Conservation (phyloP, 2,888 invertebrate genomes). For the Pelosia muscerda region DNA sequence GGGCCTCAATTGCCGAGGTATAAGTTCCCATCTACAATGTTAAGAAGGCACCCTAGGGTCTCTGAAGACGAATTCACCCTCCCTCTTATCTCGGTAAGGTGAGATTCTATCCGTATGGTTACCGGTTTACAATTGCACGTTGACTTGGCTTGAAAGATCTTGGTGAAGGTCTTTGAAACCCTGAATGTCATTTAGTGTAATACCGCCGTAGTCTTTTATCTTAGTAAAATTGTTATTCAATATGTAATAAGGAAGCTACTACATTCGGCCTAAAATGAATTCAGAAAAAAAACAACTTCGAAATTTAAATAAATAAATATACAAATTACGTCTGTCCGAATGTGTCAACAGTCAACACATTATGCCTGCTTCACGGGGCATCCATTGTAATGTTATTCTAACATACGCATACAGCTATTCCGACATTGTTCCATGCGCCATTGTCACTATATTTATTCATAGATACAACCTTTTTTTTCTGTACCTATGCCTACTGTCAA, state of each 20-base stretch:
- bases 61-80: too few species aligned
- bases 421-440: slow-evolving; percentile 39
- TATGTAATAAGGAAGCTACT: slow-evolving; percentile 32
- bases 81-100: too few species aligned
- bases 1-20: too few species aligned
- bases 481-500: slow-evolving; percentile 38
- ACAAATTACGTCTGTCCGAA: slow-evolving; percentile 43
- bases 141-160: too few species aligned
- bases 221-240: slow-evolving; percentile 40
- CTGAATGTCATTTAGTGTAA: too few species aligned
- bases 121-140: too few species aligned
- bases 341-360: slow-evolving; percentile 61
- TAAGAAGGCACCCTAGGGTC: too few species aligned
- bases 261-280: slow-evolving; percentile 40
- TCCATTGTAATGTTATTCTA: slow-evolving; percentile 47
- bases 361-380: slow-evolving; percentile 49
- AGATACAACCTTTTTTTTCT: slow-evolving; percentile 30
- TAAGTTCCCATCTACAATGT: too few species aligned
- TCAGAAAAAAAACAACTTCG: slow-evolving; percentile 39
- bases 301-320: slow-evolving; percentile 44
- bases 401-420: slow-evolving; percentile 29
- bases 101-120: too few species aligned
- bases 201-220: not conserved
- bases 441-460: slow-evolving; percentile 53
- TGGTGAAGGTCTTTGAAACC: too few species aligned